phyloP scores from a whole-genome alignment of 2,888 invertebrate genomes.

The Liposcelis brunnea region DNA sequence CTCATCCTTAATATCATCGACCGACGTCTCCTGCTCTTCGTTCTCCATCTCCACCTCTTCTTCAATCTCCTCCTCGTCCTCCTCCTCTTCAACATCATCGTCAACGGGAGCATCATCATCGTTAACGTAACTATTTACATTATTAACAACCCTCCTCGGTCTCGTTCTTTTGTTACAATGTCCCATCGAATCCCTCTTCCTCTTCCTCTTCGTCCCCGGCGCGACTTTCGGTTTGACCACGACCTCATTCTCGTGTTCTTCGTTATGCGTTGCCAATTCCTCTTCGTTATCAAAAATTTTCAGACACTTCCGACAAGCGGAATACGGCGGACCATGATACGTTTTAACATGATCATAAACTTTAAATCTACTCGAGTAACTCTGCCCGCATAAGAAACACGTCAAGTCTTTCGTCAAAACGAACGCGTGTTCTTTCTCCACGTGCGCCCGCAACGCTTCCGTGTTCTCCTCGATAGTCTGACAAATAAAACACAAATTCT shows the following conservation, averaged over 20 bases:
- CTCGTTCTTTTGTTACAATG: not conserved
- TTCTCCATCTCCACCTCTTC: conserved; percentile 12
- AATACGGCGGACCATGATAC: not conserved
- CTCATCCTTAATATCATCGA: conserved; percentile 9
- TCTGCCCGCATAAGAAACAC: conserved; percentile 2
- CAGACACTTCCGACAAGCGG: conserved; percentile 23
- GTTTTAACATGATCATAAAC: conserved; percentile 1
- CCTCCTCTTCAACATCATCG: conserved; percentile 10
- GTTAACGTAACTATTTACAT: conserved; percentile 1
- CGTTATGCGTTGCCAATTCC: conserved; percentile 21
- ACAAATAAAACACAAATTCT: conserved; percentile 3
- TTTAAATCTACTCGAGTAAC: conserved; percentile 5
- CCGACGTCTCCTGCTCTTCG: conserved; percentile 10
- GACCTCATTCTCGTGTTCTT: not conserved
- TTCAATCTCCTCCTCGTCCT: conserved; percentile 15
- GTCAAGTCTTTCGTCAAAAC: conserved; percentile 2
- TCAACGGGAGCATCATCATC: conserved; percentile 11
- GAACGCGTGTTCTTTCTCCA: not conserved
- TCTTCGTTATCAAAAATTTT: conserved; percentile 24
- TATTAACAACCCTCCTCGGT: not conserved
- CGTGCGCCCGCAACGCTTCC: not conserved
- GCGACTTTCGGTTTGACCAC: not conserved
- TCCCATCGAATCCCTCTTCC: conserved; percentile 14
- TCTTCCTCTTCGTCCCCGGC: conserved; percentile 15
- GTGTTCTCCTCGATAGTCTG: not conserved